These are phyloP conservation scores for Haliclystus octoradiatus DNA, from an alignment of 30 jellyfish, hydroid and myxozoan species.

Conservation along the genomic window DNA sequence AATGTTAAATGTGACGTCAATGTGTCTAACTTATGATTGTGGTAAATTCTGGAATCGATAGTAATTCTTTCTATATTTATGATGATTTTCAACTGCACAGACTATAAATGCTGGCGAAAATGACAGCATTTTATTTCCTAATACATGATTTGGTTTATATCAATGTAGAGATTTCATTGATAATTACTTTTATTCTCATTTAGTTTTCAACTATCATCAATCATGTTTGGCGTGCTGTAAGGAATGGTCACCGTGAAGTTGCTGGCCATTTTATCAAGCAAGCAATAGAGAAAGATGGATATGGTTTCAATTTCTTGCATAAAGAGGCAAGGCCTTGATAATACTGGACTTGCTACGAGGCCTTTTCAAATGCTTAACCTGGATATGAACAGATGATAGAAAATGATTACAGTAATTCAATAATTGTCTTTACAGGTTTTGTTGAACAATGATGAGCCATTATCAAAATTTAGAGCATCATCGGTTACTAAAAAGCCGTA, in stretches of 20 bases:
- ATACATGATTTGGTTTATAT: no score
- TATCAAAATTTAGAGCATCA: constrained; percentile 27
- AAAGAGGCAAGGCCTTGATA: constrained; percentile 21
- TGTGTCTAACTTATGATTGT: no score
- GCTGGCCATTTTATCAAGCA: constrained; percentile 35
- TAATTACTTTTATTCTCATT: not conserved
- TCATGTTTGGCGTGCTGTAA: constrained; percentile 12
- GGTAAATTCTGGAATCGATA: no score
- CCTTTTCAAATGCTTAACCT: not conserved
- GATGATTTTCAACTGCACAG: no score
- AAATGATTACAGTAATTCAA: no score
- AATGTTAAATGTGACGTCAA: no score
- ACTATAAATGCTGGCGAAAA: no score
- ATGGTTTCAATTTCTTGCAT: constrained; percentile 56
- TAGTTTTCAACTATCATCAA: not conserved
- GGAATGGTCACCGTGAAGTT: constrained; percentile 38
- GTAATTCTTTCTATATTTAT: no score
- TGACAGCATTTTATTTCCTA: no score
- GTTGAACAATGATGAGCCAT: constrained; percentile 15
- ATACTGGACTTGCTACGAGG: not conserved
- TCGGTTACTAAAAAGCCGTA: constrained; percentile 58
- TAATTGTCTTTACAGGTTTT: constrained; percentile 19
- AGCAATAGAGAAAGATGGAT: constrained; percentile 27
- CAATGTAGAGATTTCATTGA: no score
- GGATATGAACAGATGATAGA: not conserved